These are phyloP conservation scores for Troides helena DNA, from an alignment of 2,888 invertebrate species.

Conservation along the genomic window DNA sequence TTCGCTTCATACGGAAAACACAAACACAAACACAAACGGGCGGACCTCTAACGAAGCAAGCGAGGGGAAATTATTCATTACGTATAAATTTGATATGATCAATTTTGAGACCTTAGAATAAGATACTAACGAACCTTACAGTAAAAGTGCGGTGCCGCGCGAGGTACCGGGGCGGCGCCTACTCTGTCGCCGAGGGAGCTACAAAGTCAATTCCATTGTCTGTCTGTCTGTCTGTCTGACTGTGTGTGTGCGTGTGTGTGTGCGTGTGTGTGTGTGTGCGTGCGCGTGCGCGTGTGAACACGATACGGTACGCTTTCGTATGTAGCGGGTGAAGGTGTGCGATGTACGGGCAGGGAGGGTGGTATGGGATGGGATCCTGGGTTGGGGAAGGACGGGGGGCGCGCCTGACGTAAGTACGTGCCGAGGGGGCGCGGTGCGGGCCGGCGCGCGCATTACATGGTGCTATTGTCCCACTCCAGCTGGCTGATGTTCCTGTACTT, in stretches of 20 bases:
- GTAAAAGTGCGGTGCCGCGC: slow-evolving; percentile 52
- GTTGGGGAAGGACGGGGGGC: slow-evolving; percentile 37
- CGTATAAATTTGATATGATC: slow-evolving; percentile 80
- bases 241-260: too few species aligned
- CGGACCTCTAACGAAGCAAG: slow-evolving; percentile 62
- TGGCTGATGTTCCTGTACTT: slow-evolving; percentile 88
- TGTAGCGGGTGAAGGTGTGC: not conserved
- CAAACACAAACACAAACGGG: slow-evolving; percentile 54
- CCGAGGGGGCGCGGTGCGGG: slow-evolving; percentile 3
- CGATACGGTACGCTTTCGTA: not conserved
- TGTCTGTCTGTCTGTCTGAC: not conserved
- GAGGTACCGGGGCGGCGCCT: slow-evolving; percentile 34
- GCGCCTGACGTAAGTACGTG: slow-evolving; percentile 47
- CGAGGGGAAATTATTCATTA: slow-evolving; percentile 59
- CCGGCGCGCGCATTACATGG: slow-evolving; percentile 80
- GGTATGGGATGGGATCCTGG: slow-evolving; percentile 27
- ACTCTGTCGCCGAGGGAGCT: slow-evolving; percentile 15
- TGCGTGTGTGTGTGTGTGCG: too few species aligned
- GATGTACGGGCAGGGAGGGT: not conserved
- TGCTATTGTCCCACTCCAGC: slow-evolving; percentile 89
- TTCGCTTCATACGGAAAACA: slow-evolving; percentile 53
- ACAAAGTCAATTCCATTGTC: slow-evolving; percentile 37
- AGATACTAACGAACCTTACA: slow-evolving; percentile 55
- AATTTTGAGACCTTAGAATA: slow-evolving; percentile 49
- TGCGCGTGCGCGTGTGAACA: too few species aligned